These are phyloP conservation scores for Gibbula magus DNA, from an alignment of 2,888 invertebrate genomes.

Conservation along the genomic window DNA sequence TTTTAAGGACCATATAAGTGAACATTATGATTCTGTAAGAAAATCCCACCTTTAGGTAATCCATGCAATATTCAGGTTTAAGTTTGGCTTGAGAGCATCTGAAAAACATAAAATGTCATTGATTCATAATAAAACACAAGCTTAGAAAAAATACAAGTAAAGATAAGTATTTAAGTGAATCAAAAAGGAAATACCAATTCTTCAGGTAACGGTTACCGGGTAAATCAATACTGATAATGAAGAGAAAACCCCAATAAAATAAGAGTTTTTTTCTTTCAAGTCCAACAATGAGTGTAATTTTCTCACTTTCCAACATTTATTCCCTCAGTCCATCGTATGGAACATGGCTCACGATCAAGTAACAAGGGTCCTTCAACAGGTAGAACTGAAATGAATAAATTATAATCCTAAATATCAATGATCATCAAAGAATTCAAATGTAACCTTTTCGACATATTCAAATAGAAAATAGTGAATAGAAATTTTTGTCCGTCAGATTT, in stretches of 20 bases:
- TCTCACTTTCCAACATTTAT: slow-evolving; percentile 57
- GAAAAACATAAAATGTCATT: slow-evolving; percentile 9
- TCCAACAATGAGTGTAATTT: not conserved
- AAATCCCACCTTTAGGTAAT: slow-evolving; percentile 47
- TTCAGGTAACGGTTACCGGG: too few relatives aligned
- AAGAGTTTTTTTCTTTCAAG: too few relatives aligned
- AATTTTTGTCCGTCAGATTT: too few relatives aligned
- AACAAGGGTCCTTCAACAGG: slow-evolving; percentile 47
- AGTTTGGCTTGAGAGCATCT: slow-evolving; percentile 55
- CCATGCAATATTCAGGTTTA: slow-evolving; percentile 54
- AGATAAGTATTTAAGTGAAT: not conserved
- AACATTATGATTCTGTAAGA: not conserved
- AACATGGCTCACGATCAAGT: slow-evolving; percentile 55
- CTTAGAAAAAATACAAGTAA: not conserved
- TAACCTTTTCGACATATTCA: too few relatives aligned
- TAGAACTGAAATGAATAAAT: slow-evolving; percentile 43
- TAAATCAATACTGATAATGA: too few relatives aligned
- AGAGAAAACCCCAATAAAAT: too few relatives aligned
- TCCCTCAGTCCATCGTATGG: slow-evolving; percentile 49
- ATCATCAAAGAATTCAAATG: too few relatives aligned
- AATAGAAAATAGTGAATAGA: too few relatives aligned
- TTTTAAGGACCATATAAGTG: too few relatives aligned
- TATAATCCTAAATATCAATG: not conserved
- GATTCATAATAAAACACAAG: not conserved
- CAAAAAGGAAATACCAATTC: too few relatives aligned